Evolutionary conservation across 2,113 vertebrate genomes (phyloP).

Genomic region (Verasper variegatus): DNA sequence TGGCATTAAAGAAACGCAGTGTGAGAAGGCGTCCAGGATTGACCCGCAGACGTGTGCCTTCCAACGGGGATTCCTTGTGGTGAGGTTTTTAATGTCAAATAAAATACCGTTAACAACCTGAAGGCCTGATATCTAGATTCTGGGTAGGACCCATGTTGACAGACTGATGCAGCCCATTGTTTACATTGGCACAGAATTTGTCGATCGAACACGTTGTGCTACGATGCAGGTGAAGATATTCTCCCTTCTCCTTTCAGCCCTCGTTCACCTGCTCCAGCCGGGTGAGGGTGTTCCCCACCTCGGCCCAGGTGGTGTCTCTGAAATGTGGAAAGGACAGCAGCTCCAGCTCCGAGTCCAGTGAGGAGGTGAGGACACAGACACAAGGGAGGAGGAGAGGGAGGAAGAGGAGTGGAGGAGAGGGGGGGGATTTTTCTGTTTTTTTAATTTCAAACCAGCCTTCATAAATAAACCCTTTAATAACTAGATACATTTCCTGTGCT

Average conservation of each 20-base stretch:
- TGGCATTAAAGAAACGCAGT: constrained; percentile 67
- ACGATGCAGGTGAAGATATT: neutral
- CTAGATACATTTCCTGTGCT: neutral
- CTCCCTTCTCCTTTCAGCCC: constrained; percentile 23
- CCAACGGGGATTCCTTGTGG: constrained; percentile 65
- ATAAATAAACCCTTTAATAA: too few relatives aligned
- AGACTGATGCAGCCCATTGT: too few relatives aligned
- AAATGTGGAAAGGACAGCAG: constrained; percentile 58
- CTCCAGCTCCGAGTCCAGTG: constrained; percentile 76
- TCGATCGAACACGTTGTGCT: too few relatives aligned
- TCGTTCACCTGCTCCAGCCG: constrained; percentile 55
- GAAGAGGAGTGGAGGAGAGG: too few relatives aligned
- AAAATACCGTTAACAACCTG: too few relatives aligned
- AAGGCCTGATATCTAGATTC: too few relatives aligned
- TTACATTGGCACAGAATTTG: too few relatives aligned
- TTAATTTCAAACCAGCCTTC: too few relatives aligned
- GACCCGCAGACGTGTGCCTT: constrained; percentile 65
- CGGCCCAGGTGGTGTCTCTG: constrained; percentile 50
- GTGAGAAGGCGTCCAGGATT: constrained; percentile 51
- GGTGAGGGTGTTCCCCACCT: constrained; percentile 25
- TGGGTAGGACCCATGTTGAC: too few relatives aligned
- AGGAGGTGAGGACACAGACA: constrained; percentile 67
- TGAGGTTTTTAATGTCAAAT: constrained; percentile 41
- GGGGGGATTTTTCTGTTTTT: too few relatives aligned
- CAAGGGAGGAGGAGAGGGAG: too few relatives aligned